Evolutionary conservation across 2,113 vertebrate genomes (phyloP), one percentile per base, ranked within the genome.

Genomic region (Erpornis zantholeuca): DNA sequence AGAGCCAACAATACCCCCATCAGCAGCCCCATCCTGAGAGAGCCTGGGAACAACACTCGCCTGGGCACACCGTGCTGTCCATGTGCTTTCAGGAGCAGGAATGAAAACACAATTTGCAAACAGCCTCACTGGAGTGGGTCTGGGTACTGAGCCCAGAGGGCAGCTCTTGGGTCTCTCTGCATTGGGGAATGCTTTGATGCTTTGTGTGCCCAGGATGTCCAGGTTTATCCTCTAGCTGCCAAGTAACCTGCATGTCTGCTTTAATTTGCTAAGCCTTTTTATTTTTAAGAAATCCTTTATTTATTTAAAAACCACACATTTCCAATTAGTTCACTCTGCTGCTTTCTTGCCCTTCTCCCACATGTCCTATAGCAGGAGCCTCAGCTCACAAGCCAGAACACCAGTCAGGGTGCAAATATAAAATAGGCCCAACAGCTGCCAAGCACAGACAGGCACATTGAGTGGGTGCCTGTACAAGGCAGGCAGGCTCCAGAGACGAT

Each of bases 241-340:
- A 66, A 78, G 29, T 84, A 75, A 71, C 64, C 66, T 76, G 38
- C 27, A 69, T 80, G 35, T 80, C 63, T 71, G 60, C 42, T 89
- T 97, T 85, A 71, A 91, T 94, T 91, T 94, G 27, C 31, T 69
- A 69, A 85, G 24, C 13, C 49, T 82, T 82, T 72, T 88, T 82
- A 59, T 80, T 94, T 92, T 75, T 70, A 68, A 88, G 49, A 79
- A 90, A 73, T 70, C n/a, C 27, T 71, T 90, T 75, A 49, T 75
- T 80, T 86, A 64, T 90, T 92, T 47, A 81, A 75, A 76, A 40
- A 3, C 1, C 0, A 0, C 31, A 63, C 35, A 63, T 63, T 83
- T 80, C 31, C n/a, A 31, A 38, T 57, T 68, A 70, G 15, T 60
- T 90, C 35, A 3, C 31, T 50, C 50, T 71, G 52, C 42, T 79